Evolutionary conservation across 2,797 vertebrate species (phyloP).

Genomic region (Cheirogaleus major): DNA sequence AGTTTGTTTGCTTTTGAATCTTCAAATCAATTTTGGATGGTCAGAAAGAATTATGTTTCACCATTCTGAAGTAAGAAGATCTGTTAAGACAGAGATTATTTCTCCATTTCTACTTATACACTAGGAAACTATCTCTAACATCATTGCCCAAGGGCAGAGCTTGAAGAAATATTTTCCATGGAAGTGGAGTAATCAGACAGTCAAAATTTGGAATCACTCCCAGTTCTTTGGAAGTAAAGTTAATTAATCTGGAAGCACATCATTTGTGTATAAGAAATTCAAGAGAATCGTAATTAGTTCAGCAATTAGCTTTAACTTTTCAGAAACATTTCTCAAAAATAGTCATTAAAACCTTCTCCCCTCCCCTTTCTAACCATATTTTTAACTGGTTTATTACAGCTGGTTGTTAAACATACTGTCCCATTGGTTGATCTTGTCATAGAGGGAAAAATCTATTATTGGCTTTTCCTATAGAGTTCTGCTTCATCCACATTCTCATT

Average conservation of each 20-base stretch:
- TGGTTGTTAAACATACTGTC: neutral
- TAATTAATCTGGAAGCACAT: constrained; percentile 71
- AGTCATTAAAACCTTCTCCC: constrained; percentile 9
- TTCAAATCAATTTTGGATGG: neutral
- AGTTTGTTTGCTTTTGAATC: neutral
- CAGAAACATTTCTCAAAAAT: constrained; percentile 53
- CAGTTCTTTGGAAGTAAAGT: constrained; percentile 67
- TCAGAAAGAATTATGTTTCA: neutral
- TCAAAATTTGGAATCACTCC: constrained; percentile 69
- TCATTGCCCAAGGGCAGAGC: neutral
- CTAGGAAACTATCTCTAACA: neutral
- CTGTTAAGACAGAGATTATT: neutral
- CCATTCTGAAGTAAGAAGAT: neutral
- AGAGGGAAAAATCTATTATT: neutral
- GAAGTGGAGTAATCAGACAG: constrained; percentile 14
- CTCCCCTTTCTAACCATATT: neutral
- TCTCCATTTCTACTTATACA: neutral
- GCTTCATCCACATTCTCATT: neutral
- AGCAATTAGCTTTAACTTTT: constrained; percentile 73
- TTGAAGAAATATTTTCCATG: constrained; percentile 28
- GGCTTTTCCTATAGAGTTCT: neutral
- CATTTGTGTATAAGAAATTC: constrained; percentile 63
- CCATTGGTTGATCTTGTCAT: neutral
- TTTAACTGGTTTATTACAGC: constrained; percentile 32
- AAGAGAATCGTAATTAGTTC: constrained; percentile 62